These are phyloP conservation scores for Diplodus sargus DNA, from an alignment of 2,797 vertebrate genomes.

Conservation along the genomic window DNA sequence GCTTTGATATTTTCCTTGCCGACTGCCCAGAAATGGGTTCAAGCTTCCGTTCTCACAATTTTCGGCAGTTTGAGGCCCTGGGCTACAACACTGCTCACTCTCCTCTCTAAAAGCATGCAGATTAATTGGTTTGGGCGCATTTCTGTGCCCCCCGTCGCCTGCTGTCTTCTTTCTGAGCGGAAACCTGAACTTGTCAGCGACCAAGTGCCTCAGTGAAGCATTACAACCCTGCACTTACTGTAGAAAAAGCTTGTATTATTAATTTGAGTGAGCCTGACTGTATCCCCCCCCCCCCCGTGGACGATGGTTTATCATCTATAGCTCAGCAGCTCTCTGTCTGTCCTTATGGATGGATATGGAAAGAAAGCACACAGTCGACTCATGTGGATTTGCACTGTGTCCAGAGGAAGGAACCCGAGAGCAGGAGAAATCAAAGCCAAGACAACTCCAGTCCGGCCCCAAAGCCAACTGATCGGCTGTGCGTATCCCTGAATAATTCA, in stretches of 20 bases:
- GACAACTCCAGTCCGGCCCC: constrained; percentile 49
- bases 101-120: constrained; percentile 19
- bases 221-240: constrained; percentile 61
- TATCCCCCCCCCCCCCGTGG: constrained; percentile 52
- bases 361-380: constrained; percentile 35
- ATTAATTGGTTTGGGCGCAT: constrained; percentile 40
- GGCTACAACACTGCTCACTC: constrained; percentile 17
- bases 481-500: constrained; percentile 80
- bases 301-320: constrained; percentile 62
- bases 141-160: neutral
- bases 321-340: constrained; percentile 46
- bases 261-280: constrained; percentile 55
- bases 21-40: constrained; percentile 47
- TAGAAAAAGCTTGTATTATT: constrained; percentile 74
- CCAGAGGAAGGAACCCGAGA: constrained; percentile 47
- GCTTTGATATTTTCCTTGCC: constrained; percentile 51
- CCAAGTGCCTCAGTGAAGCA: constrained; percentile 41
- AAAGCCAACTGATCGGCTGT: constrained; percentile 62
- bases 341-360: constrained; percentile 45
- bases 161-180: constrained; percentile 28
- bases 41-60: constrained; percentile 37
- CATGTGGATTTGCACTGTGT: constrained; percentile 41
- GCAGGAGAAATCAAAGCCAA: constrained; percentile 61
- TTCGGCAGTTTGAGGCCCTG: constrained; percentile 31
- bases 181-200: constrained; percentile 49